Evolutionary conservation across 2,797 vertebrate genomes (phyloP).

Genomic region (Babyrousa celebensis): DNA sequence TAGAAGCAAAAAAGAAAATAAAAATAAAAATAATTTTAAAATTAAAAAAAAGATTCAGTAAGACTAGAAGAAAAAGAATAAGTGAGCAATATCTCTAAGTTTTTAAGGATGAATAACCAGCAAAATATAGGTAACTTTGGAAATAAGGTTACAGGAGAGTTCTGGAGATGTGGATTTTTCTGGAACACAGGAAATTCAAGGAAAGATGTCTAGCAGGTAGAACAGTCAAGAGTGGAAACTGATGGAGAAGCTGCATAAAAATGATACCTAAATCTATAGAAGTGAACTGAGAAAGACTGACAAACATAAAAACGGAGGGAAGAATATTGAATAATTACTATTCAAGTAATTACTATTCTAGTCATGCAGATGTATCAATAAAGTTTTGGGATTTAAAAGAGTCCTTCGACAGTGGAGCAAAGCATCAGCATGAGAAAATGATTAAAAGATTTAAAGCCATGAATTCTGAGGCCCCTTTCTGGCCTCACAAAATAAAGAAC

Average conservation of each 20-base stretch:
- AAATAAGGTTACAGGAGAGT: conserved; percentile 44
- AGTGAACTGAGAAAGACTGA: conserved; percentile 15
- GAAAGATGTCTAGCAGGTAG: conserved; percentile 1
- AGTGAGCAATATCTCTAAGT: background rate
- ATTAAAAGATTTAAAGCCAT: conserved; percentile 38
- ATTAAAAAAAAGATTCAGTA: no score
- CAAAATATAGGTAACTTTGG: background rate
- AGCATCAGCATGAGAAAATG: conserved; percentile 29
- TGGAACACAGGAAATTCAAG: conserved; percentile 21
- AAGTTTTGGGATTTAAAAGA: background rate
- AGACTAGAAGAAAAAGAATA: conserved; percentile 2
- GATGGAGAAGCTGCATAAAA: background rate
- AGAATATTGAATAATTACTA: background rate
- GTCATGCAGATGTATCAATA: no score
- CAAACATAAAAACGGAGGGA: conserved; percentile 52
- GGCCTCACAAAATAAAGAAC: conserved; percentile 16
- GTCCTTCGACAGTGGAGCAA: conserved; percentile 7
- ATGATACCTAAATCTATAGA: background rate
- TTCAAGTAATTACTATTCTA: no score
- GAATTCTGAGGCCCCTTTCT: background rate
- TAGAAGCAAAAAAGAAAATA: no score
- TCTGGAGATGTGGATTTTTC: conserved; percentile 44
- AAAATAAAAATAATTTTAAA: no score
- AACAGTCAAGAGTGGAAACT: conserved; percentile 13
- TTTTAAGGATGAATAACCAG: conserved; percentile 33